A percentile compares a stretch with the other conserved stretches of the same genome.
phyloP scores from a whole-genome alignment of 2,888 invertebrate species.

The Sericinus montela region DNA sequence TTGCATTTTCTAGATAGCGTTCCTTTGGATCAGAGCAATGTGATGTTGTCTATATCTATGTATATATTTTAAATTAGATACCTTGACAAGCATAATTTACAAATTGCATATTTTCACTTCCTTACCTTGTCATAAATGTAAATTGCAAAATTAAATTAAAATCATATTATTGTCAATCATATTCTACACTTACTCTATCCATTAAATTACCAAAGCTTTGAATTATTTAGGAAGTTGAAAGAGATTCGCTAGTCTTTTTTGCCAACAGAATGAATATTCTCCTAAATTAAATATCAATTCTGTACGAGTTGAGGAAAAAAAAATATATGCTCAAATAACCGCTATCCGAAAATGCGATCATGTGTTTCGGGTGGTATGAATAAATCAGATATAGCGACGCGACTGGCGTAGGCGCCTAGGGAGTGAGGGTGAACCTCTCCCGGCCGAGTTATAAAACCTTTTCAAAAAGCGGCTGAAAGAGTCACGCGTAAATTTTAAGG shows the following conservation, averaged over 20 bases:
- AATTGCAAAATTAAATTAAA: no score
- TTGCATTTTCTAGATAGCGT: no score
- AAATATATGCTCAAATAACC: conserved; percentile 37
- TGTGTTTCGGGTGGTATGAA: conserved; percentile 74
- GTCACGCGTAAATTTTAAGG: conserved; percentile 72
- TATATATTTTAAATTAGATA: no score
- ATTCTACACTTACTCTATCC: no score
- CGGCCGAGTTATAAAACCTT: conserved; percentile 66
- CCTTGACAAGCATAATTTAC: no score
- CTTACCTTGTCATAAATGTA: no score
- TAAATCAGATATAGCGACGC: conserved; percentile 70
- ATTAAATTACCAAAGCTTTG: conserved; percentile 17
- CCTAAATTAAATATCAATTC: conserved; percentile 42
- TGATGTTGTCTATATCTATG: no score
- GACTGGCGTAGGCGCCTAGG: conserved; percentile 63
- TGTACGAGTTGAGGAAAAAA: conserved; percentile 45
- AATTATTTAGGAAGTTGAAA: conserved; percentile 22
- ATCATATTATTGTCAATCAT: no score
- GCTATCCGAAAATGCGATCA: conserved; percentile 64
- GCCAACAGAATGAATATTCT: conserved; percentile 27
- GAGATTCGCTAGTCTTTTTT: conserved; percentile 14
- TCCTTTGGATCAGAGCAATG: no score
- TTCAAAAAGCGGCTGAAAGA: conserved; percentile 70
- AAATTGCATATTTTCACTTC: no score
- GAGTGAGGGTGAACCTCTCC: conserved; percentile 48